These are phyloP conservation scores for Drosophila mulleri DNA, from an alignment of 2,888 invertebrate species.

Conservation along the genomic window DNA sequence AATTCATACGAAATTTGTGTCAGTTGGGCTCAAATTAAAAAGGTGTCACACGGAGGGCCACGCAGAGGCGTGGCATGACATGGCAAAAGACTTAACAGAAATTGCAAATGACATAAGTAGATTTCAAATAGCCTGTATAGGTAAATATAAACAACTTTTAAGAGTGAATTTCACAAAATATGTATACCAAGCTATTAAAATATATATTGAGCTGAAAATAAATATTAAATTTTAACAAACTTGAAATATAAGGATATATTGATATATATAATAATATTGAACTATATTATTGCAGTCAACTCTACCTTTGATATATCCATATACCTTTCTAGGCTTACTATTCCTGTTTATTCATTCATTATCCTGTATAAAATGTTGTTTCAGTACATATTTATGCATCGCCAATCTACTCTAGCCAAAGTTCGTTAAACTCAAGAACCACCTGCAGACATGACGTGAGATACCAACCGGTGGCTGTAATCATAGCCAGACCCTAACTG, in stretches of 20 bases:
- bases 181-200: no score
- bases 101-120: not conserved
- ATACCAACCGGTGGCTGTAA: not conserved
- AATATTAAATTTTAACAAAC: no score
- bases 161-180: no score
- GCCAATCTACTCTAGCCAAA: not conserved
- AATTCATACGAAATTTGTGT: constrained; percentile 71
- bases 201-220: no score
- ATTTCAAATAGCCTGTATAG: not conserved
- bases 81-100: not conserved
- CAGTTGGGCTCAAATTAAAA: constrained; percentile 44
- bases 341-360: not conserved
- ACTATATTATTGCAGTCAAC: no score
- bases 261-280: no score
- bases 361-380: not conserved
- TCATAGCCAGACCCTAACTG: constrained; percentile 1
- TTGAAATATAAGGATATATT: no score
- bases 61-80: constrained; percentile 17
- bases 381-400: not conserved
- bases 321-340: no score
- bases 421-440: constrained; percentile 33
- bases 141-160: no score
- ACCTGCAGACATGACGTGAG: constrained; percentile 8
- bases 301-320: no score
- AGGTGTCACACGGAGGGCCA: constrained; percentile 44